These are phyloP conservation scores for Drosophila novamexicana DNA, from an alignment of 1,140 invertebrate species.

Conservation along the genomic window DNA sequence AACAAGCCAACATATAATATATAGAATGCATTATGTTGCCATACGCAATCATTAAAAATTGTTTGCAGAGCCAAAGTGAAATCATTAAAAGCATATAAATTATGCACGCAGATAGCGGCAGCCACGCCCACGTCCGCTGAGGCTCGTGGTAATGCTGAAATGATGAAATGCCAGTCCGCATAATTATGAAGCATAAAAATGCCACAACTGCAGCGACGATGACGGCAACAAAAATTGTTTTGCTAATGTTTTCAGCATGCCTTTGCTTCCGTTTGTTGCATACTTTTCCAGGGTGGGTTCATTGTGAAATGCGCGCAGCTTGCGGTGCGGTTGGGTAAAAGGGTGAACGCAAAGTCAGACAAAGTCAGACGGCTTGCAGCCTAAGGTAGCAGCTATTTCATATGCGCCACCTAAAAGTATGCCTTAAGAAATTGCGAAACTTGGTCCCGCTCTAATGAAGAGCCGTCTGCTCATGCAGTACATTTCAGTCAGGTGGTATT, in stretches of 20 bases:
- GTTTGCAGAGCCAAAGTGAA: constrained; percentile 62
- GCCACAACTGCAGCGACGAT: constrained; percentile 47
- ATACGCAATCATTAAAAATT: constrained; percentile 77
- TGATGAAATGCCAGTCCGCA: constrained; percentile 40
- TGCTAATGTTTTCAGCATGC: constrained; percentile 65
- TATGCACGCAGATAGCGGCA: constrained; percentile 51
- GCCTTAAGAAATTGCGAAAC: constrained; percentile 69
- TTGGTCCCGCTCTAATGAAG: constrained; percentile 37
- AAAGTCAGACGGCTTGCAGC: constrained; percentile 23
- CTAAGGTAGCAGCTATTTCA: constrained; percentile 55
- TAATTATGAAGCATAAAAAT: constrained; percentile 70
- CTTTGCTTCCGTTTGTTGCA: constrained; percentile 35
- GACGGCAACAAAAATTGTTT: constrained; percentile 61
- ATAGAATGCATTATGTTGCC: constrained; percentile 57
- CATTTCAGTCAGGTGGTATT: constrained; percentile 11
- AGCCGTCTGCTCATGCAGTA: constrained; percentile 7
- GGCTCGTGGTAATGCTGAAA: constrained; percentile 27
- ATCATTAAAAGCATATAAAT: constrained; percentile 83
- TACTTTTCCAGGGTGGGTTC: constrained; percentile 30
- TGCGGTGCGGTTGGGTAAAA: background rate
- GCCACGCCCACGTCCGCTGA: constrained; percentile 11
- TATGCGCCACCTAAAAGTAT: constrained; percentile 72
- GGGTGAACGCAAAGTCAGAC: constrained; percentile 4
- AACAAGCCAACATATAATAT: constrained; percentile 16
- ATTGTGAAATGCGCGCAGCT: background rate